Percentiles rank a stretch among this genome's conserved stretches.
Evolutionary conservation across 2,888 invertebrate species (phyloP).

Genomic region (Aspidapion aeneum): DNA sequence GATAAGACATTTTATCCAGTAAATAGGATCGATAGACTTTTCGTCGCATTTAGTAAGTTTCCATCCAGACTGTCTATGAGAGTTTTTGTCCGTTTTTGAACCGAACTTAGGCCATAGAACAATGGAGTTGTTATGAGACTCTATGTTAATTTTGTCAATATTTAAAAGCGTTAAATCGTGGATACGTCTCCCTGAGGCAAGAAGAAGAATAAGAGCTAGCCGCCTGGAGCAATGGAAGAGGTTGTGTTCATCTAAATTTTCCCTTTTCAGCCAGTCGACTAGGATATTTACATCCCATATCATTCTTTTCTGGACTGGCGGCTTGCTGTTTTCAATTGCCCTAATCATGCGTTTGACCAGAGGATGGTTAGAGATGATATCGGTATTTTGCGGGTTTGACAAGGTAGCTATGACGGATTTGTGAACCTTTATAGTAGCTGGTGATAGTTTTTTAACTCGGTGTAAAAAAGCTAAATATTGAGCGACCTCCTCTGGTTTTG

Average conservation of each 20-base stretch:
- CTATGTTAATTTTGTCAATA: not conserved
- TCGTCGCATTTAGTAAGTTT: no score
- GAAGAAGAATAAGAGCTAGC: not conserved
- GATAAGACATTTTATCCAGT: not conserved
- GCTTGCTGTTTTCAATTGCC: slow-evolving; percentile 17
- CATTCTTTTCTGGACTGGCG: slow-evolving; percentile 8
- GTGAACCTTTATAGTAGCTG: slow-evolving; percentile 13
- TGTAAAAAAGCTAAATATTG: slow-evolving; percentile 15
- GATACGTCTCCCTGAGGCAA: not conserved
- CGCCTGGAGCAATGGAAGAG: not conserved
- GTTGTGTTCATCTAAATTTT: slow-evolving; percentile 5
- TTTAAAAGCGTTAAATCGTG: not conserved
- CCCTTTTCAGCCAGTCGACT: slow-evolving; percentile 2
- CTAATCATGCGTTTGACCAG: slow-evolving; percentile 23
- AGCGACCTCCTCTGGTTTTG: not conserved
- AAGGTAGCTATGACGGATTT: slow-evolving; percentile 19
- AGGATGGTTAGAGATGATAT: slow-evolving; percentile 9
- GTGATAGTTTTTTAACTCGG: slow-evolving; percentile 9
- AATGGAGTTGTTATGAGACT: not conserved
- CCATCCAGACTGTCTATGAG: no score
- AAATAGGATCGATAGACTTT: not conserved
- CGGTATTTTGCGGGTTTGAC: slow-evolving; percentile 7
- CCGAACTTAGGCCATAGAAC: not conserved
- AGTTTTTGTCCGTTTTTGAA: not conserved
- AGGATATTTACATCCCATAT: slow-evolving; percentile 17